Conservation (phyloP, 1,140 invertebrate species). For the Drosophila biarmipes region DNA sequence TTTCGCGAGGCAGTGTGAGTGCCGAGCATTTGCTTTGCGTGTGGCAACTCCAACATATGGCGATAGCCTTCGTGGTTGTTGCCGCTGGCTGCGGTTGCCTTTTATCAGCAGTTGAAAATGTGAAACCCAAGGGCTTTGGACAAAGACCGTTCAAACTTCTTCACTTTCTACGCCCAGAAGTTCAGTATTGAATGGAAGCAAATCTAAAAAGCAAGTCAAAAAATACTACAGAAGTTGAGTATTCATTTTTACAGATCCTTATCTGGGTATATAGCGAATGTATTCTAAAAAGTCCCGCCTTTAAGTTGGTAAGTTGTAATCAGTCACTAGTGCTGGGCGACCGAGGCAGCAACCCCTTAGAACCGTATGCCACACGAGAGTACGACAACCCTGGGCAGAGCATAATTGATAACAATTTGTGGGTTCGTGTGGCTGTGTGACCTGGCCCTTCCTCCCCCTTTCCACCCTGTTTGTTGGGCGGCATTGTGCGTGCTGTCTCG, state of each 20-base stretch:
- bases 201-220: no score
- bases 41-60: slow-evolving; percentile 79
- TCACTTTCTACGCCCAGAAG: no score
- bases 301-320: no score
- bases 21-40: slow-evolving; percentile 61
- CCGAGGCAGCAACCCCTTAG: no score
- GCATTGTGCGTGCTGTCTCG: slow-evolving; percentile 49
- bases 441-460: slow-evolving; percentile 1
- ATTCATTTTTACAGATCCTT: no score
- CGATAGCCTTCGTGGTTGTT: slow-evolving; percentile 35
- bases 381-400: slow-evolving; percentile 59
- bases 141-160: background rate
- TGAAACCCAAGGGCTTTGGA: slow-evolving; percentile 31
- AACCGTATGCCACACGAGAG: background rate
- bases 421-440: slow-evolving; percentile 6
- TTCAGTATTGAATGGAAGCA: no score
- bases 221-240: no score
- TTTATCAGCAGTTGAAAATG: slow-evolving; percentile 47
- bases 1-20: slow-evolving; percentile 3
- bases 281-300: no score
- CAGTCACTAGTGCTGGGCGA: no score
- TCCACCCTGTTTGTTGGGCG: slow-evolving; percentile 32
- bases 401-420: slow-evolving; percentile 69
- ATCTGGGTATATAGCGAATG: no score
- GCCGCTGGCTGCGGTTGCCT: slow-evolving; percentile 18